Percentiles rank a stretch among this genome's conserved stretches.
These are phyloP conservation scores for Ispidina picta DNA, from an alignment of 2,797 vertebrate genomes.

Conservation along the genomic window DNA sequence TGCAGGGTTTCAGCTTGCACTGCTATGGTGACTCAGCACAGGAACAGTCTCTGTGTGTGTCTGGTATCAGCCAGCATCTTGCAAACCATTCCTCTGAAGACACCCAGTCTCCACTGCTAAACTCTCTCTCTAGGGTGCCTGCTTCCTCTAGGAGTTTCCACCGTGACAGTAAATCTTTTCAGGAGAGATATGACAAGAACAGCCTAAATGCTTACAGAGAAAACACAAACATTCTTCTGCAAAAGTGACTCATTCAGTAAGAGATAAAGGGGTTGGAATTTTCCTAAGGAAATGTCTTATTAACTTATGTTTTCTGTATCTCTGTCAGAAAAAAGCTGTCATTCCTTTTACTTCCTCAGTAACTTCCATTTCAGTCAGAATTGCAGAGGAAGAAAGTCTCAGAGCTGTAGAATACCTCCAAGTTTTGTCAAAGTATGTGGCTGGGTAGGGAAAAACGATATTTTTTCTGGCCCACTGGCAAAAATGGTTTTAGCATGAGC, in stretches of 20 bases:
- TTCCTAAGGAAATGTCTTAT: constrained; percentile 55
- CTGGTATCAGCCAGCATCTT: neutral
- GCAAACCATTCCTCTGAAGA: neutral
- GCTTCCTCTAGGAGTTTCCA: constrained; percentile 29
- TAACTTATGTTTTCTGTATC: constrained; percentile 12
- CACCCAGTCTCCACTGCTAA: neutral
- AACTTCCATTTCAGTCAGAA: neutral
- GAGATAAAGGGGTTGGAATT: constrained; percentile 58
- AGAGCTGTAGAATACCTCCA: neutral
- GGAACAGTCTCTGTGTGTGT: neutral
- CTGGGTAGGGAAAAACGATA: neutral
- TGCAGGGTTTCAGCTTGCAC: neutral
- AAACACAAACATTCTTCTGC: constrained; percentile 41
- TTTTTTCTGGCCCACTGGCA: neutral
- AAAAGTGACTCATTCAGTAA: constrained; percentile 32
- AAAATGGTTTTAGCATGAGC: neutral
- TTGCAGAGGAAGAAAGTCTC: neutral
- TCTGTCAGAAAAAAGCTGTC: constrained; percentile 5
- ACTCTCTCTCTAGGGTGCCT: neutral
- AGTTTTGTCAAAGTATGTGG: neutral
- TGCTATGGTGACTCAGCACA: neutral
- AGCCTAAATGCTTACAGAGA: constrained; percentile 18
- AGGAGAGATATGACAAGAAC: constrained; percentile 30
- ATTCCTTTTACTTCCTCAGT: neutral
- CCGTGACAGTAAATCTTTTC: constrained; percentile 24